These are phyloP conservation scores for Solenopsis fugax DNA, from an alignment of 1,140 invertebrate genomes.

Conservation along the genomic window DNA sequence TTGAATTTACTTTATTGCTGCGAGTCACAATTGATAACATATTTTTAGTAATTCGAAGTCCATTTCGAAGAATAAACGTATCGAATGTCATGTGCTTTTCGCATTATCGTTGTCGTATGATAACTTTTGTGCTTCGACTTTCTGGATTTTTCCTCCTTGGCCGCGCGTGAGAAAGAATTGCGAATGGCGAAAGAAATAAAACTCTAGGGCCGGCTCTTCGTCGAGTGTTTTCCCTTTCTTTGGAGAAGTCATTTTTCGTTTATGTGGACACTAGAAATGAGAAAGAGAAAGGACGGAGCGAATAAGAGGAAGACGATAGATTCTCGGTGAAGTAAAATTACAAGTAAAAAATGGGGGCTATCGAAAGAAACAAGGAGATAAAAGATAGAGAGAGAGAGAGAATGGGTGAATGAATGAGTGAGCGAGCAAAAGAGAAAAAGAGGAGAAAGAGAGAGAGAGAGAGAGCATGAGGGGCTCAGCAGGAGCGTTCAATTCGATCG, in stretches of 20 bases:
- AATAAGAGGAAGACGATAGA: constrained; percentile 13
- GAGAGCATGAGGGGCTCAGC: constrained; percentile 50
- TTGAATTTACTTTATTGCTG: background rate
- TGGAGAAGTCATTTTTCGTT: constrained; percentile 36
- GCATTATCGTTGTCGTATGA: background rate
- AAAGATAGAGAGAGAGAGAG: constrained; percentile 26
- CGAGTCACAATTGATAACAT: constrained; percentile 2
- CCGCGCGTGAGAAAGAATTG: constrained; percentile 13
- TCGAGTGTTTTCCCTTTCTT: constrained; percentile 64
- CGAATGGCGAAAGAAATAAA: constrained; percentile 32
- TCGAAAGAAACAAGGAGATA: constrained; percentile 10
- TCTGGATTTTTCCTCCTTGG: constrained; percentile 18
- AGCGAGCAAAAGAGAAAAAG: background rate
- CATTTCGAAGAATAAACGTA: background rate
- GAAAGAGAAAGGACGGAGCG: constrained; percentile 23
- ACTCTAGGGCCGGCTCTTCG: constrained; percentile 55
- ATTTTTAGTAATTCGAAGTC: constrained; percentile 9
- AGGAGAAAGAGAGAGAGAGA: background rate
- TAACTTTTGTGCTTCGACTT: background rate
- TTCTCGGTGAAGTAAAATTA: constrained; percentile 24
- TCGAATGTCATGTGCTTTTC: background rate
- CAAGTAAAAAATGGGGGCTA: background rate
- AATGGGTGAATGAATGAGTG: constrained; percentile 9
- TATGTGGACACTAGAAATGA: constrained; percentile 53
- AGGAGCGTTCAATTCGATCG: constrained; percentile 67